Conservation (phyloP, 2,888 invertebrate species). For the Aleiodes leptofemur region DNA sequence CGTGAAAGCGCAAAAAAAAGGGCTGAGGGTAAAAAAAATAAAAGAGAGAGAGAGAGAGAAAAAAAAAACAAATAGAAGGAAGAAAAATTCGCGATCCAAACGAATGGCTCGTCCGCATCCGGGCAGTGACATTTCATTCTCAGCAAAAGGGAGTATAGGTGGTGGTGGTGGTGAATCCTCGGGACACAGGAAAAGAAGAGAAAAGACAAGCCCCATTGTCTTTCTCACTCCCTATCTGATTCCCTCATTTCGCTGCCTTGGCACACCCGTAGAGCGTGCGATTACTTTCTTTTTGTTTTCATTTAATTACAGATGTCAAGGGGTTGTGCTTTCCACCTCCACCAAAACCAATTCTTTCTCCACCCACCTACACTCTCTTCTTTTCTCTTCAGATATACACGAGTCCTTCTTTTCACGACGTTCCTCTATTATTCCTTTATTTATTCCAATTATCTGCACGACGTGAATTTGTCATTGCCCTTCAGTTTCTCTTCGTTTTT, state of each 20-base stretch:
- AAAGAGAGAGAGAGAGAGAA: slow-evolving; percentile 40
- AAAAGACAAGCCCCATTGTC: slow-evolving; percentile 65
- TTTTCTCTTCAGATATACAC: slow-evolving; percentile 41
- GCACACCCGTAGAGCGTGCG: slow-evolving; percentile 70
- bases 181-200: slow-evolving; percentile 35
- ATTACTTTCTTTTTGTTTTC: slow-evolving; percentile 75
- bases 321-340: slow-evolving; percentile 67
- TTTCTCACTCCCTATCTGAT: slow-evolving; percentile 71
- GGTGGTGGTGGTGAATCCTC: slow-evolving; percentile 38
- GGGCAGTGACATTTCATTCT: slow-evolving; percentile 73
- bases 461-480: slow-evolving; percentile 75
- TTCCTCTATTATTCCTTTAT: slow-evolving; percentile 74
- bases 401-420: slow-evolving; percentile 58
- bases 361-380: slow-evolving; percentile 44
- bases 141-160: slow-evolving; percentile 49
- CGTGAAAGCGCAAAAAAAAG: slow-evolving; percentile 40
- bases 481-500: slow-evolving; percentile 64
- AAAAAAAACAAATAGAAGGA: slow-evolving; percentile 41
- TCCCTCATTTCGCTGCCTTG: slow-evolving; percentile 72
- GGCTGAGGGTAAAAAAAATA: slow-evolving; percentile 43
- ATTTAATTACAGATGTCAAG: slow-evolving; percentile 75
- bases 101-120: slow-evolving; percentile 67
- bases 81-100: slow-evolving; percentile 61
- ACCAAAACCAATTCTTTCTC: slow-evolving; percentile 53
- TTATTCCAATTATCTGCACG: slow-evolving; percentile 74